These are phyloP conservation scores for Seriola aureovittata DNA, from an alignment of 2,113 vertebrate genomes.

Conservation along the genomic window DNA sequence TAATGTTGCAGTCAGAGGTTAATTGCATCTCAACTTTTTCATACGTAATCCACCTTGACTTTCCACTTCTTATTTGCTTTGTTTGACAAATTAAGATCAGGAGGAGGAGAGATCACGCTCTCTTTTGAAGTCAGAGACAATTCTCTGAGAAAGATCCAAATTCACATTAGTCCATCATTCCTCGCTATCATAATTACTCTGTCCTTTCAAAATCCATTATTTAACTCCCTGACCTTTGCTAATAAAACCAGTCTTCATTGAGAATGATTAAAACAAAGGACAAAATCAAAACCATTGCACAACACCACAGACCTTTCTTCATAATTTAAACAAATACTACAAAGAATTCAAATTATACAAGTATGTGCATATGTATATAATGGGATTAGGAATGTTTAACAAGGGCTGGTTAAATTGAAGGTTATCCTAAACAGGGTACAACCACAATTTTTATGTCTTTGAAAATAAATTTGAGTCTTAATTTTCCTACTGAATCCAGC, in stretches of 20 bases:
- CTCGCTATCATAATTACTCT: constrained; percentile 69
- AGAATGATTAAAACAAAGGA: constrained; percentile 56
- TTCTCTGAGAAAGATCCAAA: constrained; percentile 48
- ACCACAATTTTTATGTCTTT: not conserved
- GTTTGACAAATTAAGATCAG: constrained; percentile 46
- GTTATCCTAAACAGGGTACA: too few relatives aligned
- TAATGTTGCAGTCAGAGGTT: constrained; percentile 62
- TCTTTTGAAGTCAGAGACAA: constrained; percentile 54
- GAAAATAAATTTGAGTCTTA: not conserved
- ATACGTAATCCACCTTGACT: constrained; percentile 63
- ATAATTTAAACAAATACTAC: constrained; percentile 20
- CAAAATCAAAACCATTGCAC: constrained; percentile 22
- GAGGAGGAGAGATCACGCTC: constrained; percentile 29
- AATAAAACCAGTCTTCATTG: constrained; percentile 46
- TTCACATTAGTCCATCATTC: constrained; percentile 57
- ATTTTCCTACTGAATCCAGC: not conserved
- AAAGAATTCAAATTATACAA: not conserved
- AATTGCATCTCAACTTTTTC: constrained; percentile 72
- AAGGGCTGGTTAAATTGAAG: not conserved
- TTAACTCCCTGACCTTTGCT: constrained; percentile 59
- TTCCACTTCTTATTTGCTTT: constrained; percentile 53
- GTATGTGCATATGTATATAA: not conserved
- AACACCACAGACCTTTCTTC: not conserved
- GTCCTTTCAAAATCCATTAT: constrained; percentile 49
- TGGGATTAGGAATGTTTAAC: not conserved